Percentiles rank a stretch among this genome's conserved stretches.
These are phyloP conservation scores for Drosophila subquinaria DNA, from an alignment of 2,888 invertebrate genomes.

Conservation along the genomic window DNA sequence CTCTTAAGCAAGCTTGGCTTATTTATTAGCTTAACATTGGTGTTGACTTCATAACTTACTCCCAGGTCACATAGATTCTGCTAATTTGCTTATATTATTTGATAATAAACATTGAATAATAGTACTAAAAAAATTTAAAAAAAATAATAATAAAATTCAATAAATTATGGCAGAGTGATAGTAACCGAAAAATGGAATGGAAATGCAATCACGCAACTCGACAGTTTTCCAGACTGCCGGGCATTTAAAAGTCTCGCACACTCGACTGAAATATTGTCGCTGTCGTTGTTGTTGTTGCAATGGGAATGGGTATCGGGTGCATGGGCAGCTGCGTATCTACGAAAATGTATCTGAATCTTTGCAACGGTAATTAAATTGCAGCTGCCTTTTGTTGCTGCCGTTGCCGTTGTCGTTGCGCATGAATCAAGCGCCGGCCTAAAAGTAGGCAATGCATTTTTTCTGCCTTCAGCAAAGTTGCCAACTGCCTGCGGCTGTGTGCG, in stretches of 20 bases:
- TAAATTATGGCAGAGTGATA: too few relatives aligned
- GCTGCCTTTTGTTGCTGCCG: conserved; percentile 50
- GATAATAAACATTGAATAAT: too few relatives aligned
- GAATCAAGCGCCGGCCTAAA: conserved; percentile 50
- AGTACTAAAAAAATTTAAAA: too few relatives aligned
- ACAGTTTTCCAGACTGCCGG: not conserved
- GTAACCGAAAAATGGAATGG: too few relatives aligned
- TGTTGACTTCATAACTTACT: too few relatives aligned
- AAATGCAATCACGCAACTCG: too few relatives aligned
- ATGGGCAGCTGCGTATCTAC: conserved; percentile 43
- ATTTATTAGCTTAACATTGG: too few relatives aligned
- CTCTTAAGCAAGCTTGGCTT: too few relatives aligned
- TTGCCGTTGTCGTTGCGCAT: conserved; percentile 32
- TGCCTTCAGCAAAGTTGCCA: conserved; percentile 12
- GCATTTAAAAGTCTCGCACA: not conserved
- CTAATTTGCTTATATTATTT: too few relatives aligned
- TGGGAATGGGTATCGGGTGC: conserved; percentile 23
- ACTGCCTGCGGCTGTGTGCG: conserved; percentile 14
- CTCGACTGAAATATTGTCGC: not conserved
- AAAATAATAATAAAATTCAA: too few relatives aligned
- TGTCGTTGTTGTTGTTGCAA: conserved; percentile 13
- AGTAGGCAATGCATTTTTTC: conserved; percentile 50
- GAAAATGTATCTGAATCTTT: conserved; percentile 46
- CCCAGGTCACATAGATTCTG: too few relatives aligned
- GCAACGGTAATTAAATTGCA: conserved; percentile 76